phyloP scores from a whole-genome alignment of 2,797 vertebrate genomes.

The Tenualosa ilisha region DNA sequence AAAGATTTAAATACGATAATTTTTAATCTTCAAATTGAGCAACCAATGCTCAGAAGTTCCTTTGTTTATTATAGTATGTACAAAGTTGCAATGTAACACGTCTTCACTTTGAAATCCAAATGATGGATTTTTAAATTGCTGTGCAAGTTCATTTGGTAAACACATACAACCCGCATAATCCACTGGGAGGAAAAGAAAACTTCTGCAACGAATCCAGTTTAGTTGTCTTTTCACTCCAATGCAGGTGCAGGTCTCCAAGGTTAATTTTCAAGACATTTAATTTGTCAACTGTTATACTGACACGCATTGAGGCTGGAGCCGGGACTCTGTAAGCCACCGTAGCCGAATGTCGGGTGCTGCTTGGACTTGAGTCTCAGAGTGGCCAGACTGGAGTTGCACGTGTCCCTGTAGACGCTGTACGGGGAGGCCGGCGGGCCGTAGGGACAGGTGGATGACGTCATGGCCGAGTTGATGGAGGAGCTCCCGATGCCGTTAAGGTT shows the following conservation, averaged over 20 bases:
- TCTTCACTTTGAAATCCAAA: conserved; percentile 69
- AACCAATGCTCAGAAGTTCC: background rate
- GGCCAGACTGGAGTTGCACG: conserved; percentile 95
- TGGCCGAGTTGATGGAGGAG: conserved; percentile 91
- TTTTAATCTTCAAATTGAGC: conserved; percentile 12
- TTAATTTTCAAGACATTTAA: conserved; percentile 22
- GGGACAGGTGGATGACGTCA: conserved; percentile 91
- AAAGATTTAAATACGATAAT: conserved; percentile 19
- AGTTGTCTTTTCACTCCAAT: conserved; percentile 49
- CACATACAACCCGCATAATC: conserved; percentile 88
- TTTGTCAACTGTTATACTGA: conserved; percentile 97
- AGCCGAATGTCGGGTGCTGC: conserved; percentile 95
- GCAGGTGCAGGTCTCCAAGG: conserved; percentile 53
- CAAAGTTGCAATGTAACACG: conserved; percentile 71
- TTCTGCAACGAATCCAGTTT: conserved; percentile 90
- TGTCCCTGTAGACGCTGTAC: conserved; percentile 97
- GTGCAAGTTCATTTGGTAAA: conserved; percentile 85
- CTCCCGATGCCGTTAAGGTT: conserved; percentile 90
- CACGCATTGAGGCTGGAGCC: conserved; percentile 93
- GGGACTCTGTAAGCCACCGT: conserved; percentile 91
- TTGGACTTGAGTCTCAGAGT: conserved; percentile 98
- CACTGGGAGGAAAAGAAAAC: conserved; percentile 72
- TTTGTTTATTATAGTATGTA: conserved; percentile 53
- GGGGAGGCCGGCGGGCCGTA: conserved; percentile 92
- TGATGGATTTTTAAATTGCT: conserved; percentile 75